phyloP scores from a whole-genome alignment of 1,140 invertebrate genomes.

The Stratiolaelaps scimitus region DNA sequence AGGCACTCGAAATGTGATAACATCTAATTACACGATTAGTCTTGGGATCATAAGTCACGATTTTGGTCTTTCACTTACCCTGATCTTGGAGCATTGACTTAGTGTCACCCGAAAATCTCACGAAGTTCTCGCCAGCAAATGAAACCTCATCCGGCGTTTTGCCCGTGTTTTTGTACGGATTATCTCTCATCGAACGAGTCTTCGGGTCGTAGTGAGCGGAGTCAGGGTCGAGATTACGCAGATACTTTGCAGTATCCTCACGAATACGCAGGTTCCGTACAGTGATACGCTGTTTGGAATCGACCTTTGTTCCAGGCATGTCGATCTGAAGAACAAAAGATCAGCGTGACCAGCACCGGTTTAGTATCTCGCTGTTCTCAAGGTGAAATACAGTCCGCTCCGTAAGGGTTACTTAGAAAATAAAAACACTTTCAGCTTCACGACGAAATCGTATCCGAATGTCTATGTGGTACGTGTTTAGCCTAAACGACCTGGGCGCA shows the following conservation, averaged over 20 bases:
- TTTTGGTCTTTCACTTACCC: slow-evolving; percentile 38
- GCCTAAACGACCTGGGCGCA: too few species aligned
- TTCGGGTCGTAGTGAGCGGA: slow-evolving; percentile 99
- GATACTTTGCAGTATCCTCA: slow-evolving; percentile 96
- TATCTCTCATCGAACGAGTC: slow-evolving; percentile 94
- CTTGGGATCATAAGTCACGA: slow-evolving; percentile 33
- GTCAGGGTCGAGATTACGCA: slow-evolving; percentile 88
- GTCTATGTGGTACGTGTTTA: too few species aligned
- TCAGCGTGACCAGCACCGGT: slow-evolving; percentile 37
- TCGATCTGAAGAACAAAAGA: slow-evolving; percentile 47
- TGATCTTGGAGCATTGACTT: slow-evolving; percentile 75
- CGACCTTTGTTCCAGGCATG: slow-evolving; percentile 98
- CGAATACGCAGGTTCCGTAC: slow-evolving; percentile 93
- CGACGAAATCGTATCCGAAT: too few species aligned
- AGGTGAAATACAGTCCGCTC: too few species aligned
- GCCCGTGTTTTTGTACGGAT: slow-evolving; percentile 60
- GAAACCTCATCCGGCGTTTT: slow-evolving; percentile 58
- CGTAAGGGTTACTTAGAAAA: too few species aligned
- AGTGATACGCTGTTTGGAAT: slow-evolving; percentile 95
- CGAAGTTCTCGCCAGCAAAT: slow-evolving; percentile 92
- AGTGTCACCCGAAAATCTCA: slow-evolving; percentile 84
- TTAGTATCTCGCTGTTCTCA: too few species aligned
- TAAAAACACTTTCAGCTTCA: too few species aligned
- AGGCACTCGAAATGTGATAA: too few species aligned
- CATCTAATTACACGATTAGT: too few species aligned